A percentile compares a stretch with the other conserved stretches of the same genome.
phyloP scores from a whole-genome alignment of 2,113 vertebrate species.

The Sclerurus mexicanus region DNA sequence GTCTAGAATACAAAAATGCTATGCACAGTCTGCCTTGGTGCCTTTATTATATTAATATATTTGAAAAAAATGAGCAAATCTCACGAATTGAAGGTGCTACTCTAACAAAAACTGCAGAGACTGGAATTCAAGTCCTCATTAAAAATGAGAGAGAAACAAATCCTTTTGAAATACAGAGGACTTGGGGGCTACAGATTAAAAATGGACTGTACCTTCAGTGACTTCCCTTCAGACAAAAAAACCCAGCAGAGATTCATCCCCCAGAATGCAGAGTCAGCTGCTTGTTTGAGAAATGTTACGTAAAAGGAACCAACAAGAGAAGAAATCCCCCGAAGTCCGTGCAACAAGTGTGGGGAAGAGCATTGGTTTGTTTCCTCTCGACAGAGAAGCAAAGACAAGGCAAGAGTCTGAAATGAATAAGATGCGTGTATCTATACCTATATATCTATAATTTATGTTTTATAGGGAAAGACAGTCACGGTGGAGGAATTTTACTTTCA shows the following conservation, averaged over 20 bases:
- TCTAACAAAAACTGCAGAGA: background rate
- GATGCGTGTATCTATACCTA: background rate
- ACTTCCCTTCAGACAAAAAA: background rate
- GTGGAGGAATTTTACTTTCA: background rate
- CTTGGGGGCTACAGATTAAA: background rate
- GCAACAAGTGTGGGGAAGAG: rapidly evolving
- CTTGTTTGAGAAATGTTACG: background rate
- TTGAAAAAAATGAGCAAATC: background rate
- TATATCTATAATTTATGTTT: background rate
- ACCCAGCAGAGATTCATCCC: background rate
- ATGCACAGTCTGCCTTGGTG: background rate
- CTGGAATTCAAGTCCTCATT: background rate
- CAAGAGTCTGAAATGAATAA: background rate
- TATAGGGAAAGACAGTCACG: background rate
- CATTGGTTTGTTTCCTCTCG: background rate
- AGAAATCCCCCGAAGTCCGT: background rate
- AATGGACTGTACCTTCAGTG: background rate
- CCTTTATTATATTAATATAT: background rate
- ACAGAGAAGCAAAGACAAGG: background rate
- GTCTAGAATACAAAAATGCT: background rate
- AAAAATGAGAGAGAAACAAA: background rate
- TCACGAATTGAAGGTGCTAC: background rate
- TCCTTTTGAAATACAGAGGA: background rate
- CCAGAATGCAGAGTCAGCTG: background rate
- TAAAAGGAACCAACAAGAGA: background rate